phyloP scores from a whole-genome alignment of 2,113 vertebrate genomes.

The Petrocephalus microphthalmus region DNA sequence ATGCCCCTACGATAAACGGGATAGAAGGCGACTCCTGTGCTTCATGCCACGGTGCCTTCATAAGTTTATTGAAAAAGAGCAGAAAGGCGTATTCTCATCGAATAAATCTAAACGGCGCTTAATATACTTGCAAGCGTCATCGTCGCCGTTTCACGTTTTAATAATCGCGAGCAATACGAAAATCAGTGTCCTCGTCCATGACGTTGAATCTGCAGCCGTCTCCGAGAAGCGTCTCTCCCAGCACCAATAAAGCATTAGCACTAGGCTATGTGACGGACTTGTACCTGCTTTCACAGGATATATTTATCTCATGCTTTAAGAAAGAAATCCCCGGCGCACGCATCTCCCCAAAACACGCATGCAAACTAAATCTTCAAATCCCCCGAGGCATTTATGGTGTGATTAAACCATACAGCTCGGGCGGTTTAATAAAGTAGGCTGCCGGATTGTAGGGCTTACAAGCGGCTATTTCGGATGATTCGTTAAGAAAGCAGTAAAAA shows the following conservation, averaged over 20 bases:
- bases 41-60: not conserved
- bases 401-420: not conserved
- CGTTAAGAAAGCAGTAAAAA: not conserved
- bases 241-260: not conserved
- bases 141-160: not conserved
- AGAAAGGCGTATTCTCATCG: not conserved
- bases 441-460: not conserved
- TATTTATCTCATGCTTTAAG: not conserved
- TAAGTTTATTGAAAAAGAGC: not conserved
- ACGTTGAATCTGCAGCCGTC: not conserved
- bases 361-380: constrained; percentile 35
- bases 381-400: constrained; percentile 29
- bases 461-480: not conserved
- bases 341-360: not conserved
- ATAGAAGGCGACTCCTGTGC: not conserved
- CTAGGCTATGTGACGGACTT: not conserved
- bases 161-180: not conserved
- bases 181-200: not conserved
- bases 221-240: not conserved
- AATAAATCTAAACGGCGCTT: not conserved
- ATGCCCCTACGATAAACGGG: not conserved
- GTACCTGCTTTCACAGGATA: too few relatives aligned
- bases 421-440: not conserved
- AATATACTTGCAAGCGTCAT: not conserved
- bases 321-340: not conserved